Conservation (phyloP, 2,113 vertebrate genomes). For the Sialia sialis region DNA sequence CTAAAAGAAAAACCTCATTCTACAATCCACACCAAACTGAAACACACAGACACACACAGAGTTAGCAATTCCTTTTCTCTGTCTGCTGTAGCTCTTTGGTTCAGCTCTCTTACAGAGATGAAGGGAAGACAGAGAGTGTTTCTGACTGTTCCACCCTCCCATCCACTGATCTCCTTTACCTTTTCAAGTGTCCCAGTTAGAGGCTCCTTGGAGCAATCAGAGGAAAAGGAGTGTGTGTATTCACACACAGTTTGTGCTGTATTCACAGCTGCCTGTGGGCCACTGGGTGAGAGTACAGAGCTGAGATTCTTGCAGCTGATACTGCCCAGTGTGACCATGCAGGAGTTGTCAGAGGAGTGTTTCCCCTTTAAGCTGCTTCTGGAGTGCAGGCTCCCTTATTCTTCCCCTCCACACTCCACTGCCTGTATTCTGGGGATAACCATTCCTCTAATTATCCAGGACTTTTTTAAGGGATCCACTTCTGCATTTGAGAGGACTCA, state of each 20-base stretch:
- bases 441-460: background rate
- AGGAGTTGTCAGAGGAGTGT: background rate
- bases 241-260: background rate
- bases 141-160: background rate
- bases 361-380: background rate
- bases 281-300: fast-evolving
- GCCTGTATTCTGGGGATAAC: background rate
- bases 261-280: background rate
- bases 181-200: background rate
- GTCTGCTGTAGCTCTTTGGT: background rate
- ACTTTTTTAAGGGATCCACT: background rate
- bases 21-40: background rate
- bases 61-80: background rate
- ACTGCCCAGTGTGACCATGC: background rate
- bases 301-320: background rate
- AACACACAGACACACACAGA: background rate
- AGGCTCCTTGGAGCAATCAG: background rate
- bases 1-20: background rate
- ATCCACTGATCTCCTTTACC: background rate
- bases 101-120: background rate
- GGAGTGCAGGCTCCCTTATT: background rate
- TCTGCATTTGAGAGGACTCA: background rate
- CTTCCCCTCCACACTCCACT: background rate
- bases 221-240: background rate
- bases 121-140: background rate